A percentile compares a stretch with the other conserved stretches of the same genome.
These are phyloP conservation scores for Orchesella cincta DNA, from an alignment of 1,140 invertebrate species.

Conservation along the genomic window DNA sequence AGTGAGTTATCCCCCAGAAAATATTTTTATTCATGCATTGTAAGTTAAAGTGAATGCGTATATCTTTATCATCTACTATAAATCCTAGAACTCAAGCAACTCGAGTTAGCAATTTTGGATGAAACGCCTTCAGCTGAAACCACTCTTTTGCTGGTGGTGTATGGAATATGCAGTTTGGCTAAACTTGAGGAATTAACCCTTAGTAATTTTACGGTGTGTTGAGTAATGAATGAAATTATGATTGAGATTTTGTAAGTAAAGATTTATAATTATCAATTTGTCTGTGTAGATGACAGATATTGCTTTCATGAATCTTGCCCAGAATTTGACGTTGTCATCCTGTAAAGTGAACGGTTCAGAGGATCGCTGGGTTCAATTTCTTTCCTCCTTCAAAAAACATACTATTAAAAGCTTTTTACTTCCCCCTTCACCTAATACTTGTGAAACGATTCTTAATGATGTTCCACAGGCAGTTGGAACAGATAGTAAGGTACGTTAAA, in stretches of 20 bases:
- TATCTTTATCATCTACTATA: not conserved
- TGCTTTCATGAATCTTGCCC: not conserved
- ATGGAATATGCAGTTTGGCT: not conserved
- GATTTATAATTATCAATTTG: not conserved
- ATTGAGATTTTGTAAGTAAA: not conserved
- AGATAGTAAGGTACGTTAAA: slow-evolving; percentile 6
- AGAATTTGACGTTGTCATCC: not conserved
- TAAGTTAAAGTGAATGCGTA: not conserved
- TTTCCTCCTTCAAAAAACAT: not conserved
- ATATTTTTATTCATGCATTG: not conserved
- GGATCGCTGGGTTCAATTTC: slow-evolving; percentile 4
- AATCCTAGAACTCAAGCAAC: not conserved
- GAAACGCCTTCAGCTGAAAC: not conserved
- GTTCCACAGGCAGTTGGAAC: not conserved
- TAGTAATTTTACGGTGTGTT: slow-evolving; percentile 11
- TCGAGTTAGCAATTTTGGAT: slow-evolving; percentile 8
- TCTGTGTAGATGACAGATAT: slow-evolving; percentile 15
- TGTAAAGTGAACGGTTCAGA: not conserved
- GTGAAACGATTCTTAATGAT: not conserved
- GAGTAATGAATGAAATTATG: not conserved
- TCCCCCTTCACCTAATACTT: not conserved
- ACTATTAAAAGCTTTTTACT: slow-evolving; percentile 10
- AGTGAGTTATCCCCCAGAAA: not conserved
- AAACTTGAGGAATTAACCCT: not conserved
- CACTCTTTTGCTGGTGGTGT: not conserved